These are phyloP conservation scores for Lagria hirta DNA, from an alignment of 2,888 invertebrate species.

Conservation along the genomic window DNA sequence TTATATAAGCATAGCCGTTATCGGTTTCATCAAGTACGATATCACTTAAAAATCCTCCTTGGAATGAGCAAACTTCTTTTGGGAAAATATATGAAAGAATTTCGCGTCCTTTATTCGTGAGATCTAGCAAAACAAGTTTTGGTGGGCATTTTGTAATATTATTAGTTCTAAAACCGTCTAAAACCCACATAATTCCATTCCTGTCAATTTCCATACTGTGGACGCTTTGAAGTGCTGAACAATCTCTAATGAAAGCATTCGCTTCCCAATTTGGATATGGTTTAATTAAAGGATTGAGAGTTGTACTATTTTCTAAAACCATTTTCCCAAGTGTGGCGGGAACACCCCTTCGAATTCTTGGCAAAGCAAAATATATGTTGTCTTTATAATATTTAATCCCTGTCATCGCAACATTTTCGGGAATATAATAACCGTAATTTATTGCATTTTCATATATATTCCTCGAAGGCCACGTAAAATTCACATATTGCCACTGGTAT, in stretches of 20 bases:
- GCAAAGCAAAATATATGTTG: constrained; percentile 66
- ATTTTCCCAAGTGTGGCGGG: constrained; percentile 68
- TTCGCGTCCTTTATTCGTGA: constrained; percentile 61
- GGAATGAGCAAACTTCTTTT: constrained; percentile 58
- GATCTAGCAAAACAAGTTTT: constrained; percentile 66
- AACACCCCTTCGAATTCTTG: constrained; percentile 67
- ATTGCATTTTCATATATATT: constrained; percentile 6
- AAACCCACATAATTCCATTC: constrained; percentile 68
- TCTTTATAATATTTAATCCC: constrained; percentile 56
- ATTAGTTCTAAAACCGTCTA: constrained; percentile 61
- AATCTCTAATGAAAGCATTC: constrained; percentile 58
- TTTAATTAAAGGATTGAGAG: constrained; percentile 59
- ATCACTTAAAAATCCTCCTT: constrained; percentile 66
- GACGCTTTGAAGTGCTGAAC: constrained; percentile 69
- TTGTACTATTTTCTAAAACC: constrained; percentile 47
- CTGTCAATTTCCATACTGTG: constrained; percentile 74
- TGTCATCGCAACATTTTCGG: constrained; percentile 15
- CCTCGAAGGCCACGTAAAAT: constrained; percentile 66
- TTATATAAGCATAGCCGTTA: constrained; percentile 69
- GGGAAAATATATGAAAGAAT: constrained; percentile 65
- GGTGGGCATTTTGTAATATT: constrained; percentile 65
- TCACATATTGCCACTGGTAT: constrained; percentile 70
- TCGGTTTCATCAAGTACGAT: constrained; percentile 71
- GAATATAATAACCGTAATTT: constrained; percentile 5
- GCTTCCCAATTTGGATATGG: constrained; percentile 72